Base-by-base conservation (phyloP, 2,888 invertebrate genomes). In the Cryptus viduatorius region DNA sequence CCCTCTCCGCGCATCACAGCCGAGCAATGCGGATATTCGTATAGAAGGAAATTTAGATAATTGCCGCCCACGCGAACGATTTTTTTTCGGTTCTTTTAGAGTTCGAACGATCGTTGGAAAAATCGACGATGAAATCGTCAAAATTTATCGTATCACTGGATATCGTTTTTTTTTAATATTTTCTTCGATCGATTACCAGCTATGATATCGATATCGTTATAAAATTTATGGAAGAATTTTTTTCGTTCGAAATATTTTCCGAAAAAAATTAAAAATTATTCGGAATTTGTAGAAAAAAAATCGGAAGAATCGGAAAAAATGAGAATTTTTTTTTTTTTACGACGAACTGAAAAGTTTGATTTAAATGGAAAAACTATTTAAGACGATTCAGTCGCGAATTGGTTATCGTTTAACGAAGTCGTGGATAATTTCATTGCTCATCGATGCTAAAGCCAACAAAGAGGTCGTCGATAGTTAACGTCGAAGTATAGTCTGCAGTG, bases 401-500 rank as follows among this genome's bases (percentile, higher is more conserved):
- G 59, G 59, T 59, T 29, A 29, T 12, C 29, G 59, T 59, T 31
- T 59, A 24, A 31, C 31, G 59, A 29, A 59, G 31, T 31, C 29
- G 59, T 14, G 31, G 59, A 31, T 31, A 24, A 59, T 48, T n/a
- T 3, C 14, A 48, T 24, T 14, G 59, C 3, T 19, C 65, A 10
- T 44, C 67, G 67, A 44, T 46, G 67, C 56, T 72, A 24, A 1
- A 24, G 19, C 72, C 72, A 59, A 71, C 56, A 56, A 56, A 72
- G 56, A 10, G 42, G 59, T 59, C 59, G 59, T 46, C 46, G 44
- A 1, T 14, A 46, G 29, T 31, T 50, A 19, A 29, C 44, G n/a
- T n/a, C 44, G 56, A 59, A 29, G 29, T 59, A 59, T 44, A 59
- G 29, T 16, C 61, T 61, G 37, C 61, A 5, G 44, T 19, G 46